Evolutionary conservation across 2,888 invertebrate species (phyloP).

Genomic region (Papilio protenor): DNA sequence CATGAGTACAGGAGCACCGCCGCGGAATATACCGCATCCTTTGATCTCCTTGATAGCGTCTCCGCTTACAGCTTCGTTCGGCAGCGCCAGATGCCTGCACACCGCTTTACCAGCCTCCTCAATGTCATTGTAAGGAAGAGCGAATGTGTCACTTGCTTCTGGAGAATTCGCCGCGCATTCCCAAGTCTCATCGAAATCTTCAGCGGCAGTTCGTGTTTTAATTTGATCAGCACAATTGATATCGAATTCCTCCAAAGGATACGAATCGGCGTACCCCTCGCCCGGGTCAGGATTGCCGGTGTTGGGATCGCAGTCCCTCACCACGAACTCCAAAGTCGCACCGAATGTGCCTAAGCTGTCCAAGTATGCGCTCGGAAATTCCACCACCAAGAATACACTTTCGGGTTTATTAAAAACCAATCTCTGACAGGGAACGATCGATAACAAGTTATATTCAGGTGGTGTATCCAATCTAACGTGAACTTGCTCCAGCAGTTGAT

Average conservation of each 20-base stretch:
- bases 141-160: conserved; percentile 97
- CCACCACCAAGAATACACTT: conserved; percentile 92
- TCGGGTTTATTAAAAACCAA: conserved; percentile 94
- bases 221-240: conserved; percentile 75
- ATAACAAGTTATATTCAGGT: conserved; percentile 90
- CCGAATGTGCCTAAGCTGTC: conserved; percentile 92
- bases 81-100: conserved; percentile 72
- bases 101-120: conserved; percentile 73
- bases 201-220: conserved; percentile 62
- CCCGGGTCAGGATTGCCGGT: conserved; percentile 97
- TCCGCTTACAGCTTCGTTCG: conserved; percentile 66
- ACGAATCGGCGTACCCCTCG: conserved; percentile 98
- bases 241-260: conserved; percentile 93
- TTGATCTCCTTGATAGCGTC: conserved; percentile 76
- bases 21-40: conserved; percentile 91
- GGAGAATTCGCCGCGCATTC: conserved; percentile 87
- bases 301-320: conserved; percentile 98
- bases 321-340: conserved; percentile 95
- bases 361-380: conserved; percentile 81
- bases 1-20: conserved; percentile 95
- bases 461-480: conserved; percentile 93
- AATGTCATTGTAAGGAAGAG: conserved; percentile 86
- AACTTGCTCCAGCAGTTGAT: conserved; percentile 97
- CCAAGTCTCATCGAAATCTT: conserved; percentile 88
- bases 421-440: conserved; percentile 88